Conservation (phyloP, 2,888 invertebrate genomes). For the Coenonympha arcania region DNA sequence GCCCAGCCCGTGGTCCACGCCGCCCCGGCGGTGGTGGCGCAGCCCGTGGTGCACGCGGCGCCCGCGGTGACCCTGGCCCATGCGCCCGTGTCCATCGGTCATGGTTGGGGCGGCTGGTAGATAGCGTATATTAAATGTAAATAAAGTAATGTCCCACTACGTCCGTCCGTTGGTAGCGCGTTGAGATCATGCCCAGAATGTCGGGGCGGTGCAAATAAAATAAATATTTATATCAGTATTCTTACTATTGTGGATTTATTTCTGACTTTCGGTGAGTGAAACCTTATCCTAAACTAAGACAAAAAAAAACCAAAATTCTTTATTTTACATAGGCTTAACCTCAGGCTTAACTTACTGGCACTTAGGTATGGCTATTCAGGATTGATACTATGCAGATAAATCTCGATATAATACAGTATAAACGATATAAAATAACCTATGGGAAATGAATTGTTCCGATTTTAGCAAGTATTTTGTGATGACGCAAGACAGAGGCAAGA, state of each 20-base stretch:
- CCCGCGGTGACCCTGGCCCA: slow-evolving; percentile 38
- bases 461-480: no score
- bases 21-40: slow-evolving; percentile 30
- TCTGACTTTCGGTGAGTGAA: no score
- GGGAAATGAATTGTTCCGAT: no score
- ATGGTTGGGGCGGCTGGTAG: slow-evolving; percentile 65
- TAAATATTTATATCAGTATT: slow-evolving; percentile 50
- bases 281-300: no score
- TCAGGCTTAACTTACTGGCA: no score
- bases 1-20: slow-evolving; percentile 31
- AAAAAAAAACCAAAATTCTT: no score
- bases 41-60: slow-evolving; percentile 44
- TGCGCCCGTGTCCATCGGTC: slow-evolving; percentile 40
- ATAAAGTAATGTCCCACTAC: slow-evolving; percentile 35
- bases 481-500: no score
- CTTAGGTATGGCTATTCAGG: no score
- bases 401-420: no score
- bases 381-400: no score
- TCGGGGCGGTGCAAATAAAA: slow-evolving; percentile 55
- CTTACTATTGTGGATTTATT: slow-evolving; percentile 30
- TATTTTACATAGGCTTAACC: no score
- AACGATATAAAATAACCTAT: no score
- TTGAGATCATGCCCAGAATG: slow-evolving; percentile 59
- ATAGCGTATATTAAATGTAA: slow-evolving; percentile 31
- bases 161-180: slow-evolving; percentile 40